Conservation (phyloP, 2,888 invertebrate genomes). For the Pollenia griseotomentosa region DNA sequence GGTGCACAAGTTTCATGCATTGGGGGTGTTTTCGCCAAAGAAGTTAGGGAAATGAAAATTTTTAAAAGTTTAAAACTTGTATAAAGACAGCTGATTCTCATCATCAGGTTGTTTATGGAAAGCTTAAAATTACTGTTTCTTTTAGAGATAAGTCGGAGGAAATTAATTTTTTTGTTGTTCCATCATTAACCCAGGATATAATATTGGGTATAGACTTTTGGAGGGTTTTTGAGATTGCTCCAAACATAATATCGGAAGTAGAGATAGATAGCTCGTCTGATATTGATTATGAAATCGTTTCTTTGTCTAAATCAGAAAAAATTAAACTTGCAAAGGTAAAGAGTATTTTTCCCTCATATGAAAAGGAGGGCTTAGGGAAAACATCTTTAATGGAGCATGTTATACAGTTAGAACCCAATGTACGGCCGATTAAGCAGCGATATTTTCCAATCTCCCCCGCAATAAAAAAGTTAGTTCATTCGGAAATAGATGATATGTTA, state of each 20-base stretch:
- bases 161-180: constrained; percentile 22
- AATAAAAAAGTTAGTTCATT: not conserved
- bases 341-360: not conserved
- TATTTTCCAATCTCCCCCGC: too few species aligned
- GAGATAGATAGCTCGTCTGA: not conserved
- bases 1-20: constrained; percentile 17
- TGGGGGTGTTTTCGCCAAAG: constrained; percentile 1
- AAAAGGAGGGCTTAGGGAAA: not conserved
- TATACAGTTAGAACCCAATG: too few species aligned
- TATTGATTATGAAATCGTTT: not conserved
- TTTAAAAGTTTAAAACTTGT: constrained; percentile 1
- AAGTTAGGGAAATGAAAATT: not conserved
- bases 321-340: not conserved
- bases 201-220: too few species aligned
- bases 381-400: too few species aligned
- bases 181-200: not conserved
- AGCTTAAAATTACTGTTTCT: not conserved
- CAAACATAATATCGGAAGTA: not conserved
- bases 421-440: too few species aligned
- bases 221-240: too few species aligned
- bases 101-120: constrained; percentile 2
- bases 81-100: constrained; percentile 7
- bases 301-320: not conserved
- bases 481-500: constrained; percentile 34
- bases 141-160: not conserved